These are phyloP conservation scores for Tenthredo notha DNA, from an alignment of 2,888 invertebrate genomes.

Conservation along the genomic window DNA sequence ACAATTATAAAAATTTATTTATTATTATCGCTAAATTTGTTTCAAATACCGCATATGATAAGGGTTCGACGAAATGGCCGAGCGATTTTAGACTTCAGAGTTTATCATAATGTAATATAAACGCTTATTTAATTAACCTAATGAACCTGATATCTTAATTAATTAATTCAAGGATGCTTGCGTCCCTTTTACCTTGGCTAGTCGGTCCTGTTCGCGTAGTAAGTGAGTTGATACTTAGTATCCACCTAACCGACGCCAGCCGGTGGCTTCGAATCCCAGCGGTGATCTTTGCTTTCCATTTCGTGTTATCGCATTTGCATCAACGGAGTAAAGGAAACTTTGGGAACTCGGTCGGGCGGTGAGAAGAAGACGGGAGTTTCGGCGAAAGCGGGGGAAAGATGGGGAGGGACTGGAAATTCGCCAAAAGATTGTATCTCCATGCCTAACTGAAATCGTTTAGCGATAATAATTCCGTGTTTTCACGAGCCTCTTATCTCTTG, in stretches of 20 bases:
- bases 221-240: slow-evolving; percentile 38
- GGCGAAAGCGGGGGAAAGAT: slow-evolving; percentile 8
- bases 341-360: slow-evolving; percentile 42
- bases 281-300: slow-evolving; percentile 57
- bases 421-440: slow-evolving; percentile 65
- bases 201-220: slow-evolving; percentile 30
- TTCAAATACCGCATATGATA: no score
- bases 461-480: slow-evolving; percentile 59
- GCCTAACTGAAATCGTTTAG: slow-evolving; percentile 61
- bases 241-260: slow-evolving; percentile 35
- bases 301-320: slow-evolving; percentile 57
- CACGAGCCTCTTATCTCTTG: slow-evolving; percentile 53
- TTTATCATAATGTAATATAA: slow-evolving; percentile 61
- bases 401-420: slow-evolving; percentile 58
- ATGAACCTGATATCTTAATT: slow-evolving; percentile 67
- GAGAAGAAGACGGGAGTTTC: slow-evolving; percentile 20
- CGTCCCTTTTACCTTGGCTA: slow-evolving; percentile 42
- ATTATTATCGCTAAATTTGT: background rate
- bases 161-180: slow-evolving; percentile 58
- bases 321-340: slow-evolving; percentile 55
- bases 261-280: slow-evolving; percentile 45
- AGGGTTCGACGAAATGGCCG: slow-evolving; percentile 17
- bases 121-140: slow-evolving; percentile 68
- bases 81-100: slow-evolving; percentile 30
- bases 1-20: no score